phyloP scores from a whole-genome alignment of 2,113 vertebrate species.

The Macquaria australasica region DNA sequence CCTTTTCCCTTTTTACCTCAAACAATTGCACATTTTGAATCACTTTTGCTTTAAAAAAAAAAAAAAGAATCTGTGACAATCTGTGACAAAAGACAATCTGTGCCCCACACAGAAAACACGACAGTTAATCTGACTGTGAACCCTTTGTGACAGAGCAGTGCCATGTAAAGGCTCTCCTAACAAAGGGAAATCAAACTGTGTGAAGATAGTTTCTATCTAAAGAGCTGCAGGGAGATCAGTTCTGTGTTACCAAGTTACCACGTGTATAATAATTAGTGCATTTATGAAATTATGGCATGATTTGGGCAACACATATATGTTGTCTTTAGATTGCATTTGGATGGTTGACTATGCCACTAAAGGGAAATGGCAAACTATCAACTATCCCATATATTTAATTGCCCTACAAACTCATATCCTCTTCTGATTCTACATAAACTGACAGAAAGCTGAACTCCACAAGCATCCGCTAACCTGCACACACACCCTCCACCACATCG shows the following conservation, averaged over 20 bases:
- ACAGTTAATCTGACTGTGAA: no score
- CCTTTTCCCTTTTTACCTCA: not conserved
- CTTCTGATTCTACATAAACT: not conserved
- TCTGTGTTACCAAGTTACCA: not conserved
- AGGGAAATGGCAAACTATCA: not conserved
- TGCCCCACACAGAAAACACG: not conserved
- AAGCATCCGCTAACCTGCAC: constrained; percentile 7
- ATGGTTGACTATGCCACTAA: not conserved
- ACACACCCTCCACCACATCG: constrained; percentile 10
- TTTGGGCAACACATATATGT: not conserved
- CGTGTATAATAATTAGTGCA: not conserved
- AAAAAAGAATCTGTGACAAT: not conserved
- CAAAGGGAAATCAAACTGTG: not conserved
- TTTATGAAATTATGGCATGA: not conserved
- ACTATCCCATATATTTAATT: not conserved
- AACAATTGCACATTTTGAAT: not conserved
- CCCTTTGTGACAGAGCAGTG: not conserved
- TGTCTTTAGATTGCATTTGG: not conserved
- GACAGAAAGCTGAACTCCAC: not conserved
- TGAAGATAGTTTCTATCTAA: not conserved
- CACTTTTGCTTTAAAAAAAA: not conserved
- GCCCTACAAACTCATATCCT: no score
- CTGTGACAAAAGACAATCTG: not conserved
- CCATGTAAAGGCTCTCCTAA: not conserved
- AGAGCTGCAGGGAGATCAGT: not conserved